Percentiles rank a stretch among this genome's conserved stretches.
Conservation (phyloP, 2,797 vertebrate species). For the Poecilia gillii region DNA sequence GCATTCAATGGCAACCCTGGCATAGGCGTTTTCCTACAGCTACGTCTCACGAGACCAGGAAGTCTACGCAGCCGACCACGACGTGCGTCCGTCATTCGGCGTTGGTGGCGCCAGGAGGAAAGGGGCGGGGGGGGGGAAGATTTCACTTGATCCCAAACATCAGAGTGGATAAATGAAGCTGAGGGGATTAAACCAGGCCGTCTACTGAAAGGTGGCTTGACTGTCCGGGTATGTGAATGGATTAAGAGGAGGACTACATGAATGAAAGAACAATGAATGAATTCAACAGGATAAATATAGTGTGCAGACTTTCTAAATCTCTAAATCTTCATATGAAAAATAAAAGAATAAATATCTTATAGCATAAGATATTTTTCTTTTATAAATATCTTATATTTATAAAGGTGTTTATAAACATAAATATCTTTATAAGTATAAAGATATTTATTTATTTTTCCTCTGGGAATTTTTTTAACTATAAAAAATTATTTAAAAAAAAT, state of each 20-base stretch:
- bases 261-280: slow-evolving; percentile 60
- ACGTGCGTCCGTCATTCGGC: background rate
- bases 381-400: too few species aligned
- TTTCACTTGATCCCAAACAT: slow-evolving; percentile 53
- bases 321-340: background rate
- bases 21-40: slow-evolving; percentile 44
- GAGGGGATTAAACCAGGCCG: slow-evolving; percentile 59
- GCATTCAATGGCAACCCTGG: slow-evolving; percentile 24
- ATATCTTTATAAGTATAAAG: too few species aligned
- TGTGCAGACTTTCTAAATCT: background rate
- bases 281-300: background rate
- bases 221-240: slow-evolving; percentile 62
- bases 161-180: slow-evolving; percentile 56
- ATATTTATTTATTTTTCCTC: too few species aligned
- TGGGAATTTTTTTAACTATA: background rate
- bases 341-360: background rate
- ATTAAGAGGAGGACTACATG: slow-evolving; percentile 51
- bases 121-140: slow-evolving; percentile 4
- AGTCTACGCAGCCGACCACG: slow-evolving; percentile 20
- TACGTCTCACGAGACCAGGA: slow-evolving; percentile 51
- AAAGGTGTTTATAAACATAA: too few species aligned
- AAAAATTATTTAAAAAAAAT: background rate
- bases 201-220: slow-evolving; percentile 54
- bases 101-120: background rate
- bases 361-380: background rate